Percentiles rank a stretch among this genome's conserved stretches.
phyloP scores from a whole-genome alignment of 2,888 invertebrate species.

The Sclerodermus sp. region DNA sequence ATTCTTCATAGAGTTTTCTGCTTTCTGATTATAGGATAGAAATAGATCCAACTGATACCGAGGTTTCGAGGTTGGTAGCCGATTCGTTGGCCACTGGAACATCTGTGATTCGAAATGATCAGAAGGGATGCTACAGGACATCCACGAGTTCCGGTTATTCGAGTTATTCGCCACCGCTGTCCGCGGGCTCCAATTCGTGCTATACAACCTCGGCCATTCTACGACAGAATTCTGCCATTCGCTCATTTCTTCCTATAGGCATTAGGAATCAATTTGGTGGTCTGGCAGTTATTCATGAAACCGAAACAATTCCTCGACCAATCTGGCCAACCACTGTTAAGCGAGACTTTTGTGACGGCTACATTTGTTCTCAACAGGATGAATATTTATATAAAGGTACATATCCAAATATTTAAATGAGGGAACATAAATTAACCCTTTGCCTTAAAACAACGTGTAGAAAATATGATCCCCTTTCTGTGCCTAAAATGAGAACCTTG shows the following conservation, averaged over 20 bases:
- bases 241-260: slow-evolving; percentile 12
- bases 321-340: slow-evolving; percentile 38
- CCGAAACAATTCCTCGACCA: slow-evolving; percentile 44
- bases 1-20: too few relatives aligned
- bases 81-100: slow-evolving; percentile 22
- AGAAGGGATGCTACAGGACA: slow-evolving; percentile 42
- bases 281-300: slow-evolving; percentile 45
- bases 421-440: too few relatives aligned
- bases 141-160: slow-evolving; percentile 49
- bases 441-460: too few relatives aligned
- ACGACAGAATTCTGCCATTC: slow-evolving; percentile 17
- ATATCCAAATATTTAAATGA: too few relatives aligned
- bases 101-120: slow-evolving; percentile 20
- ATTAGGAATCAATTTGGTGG: slow-evolving; percentile 27
- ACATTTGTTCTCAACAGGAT: slow-evolving; percentile 2
- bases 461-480: too few relatives aligned
- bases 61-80: slow-evolving; percentile 36
- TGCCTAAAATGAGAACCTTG: too few relatives aligned
- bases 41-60: slow-evolving; percentile 40
- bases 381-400: too few relatives aligned
- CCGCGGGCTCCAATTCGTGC: slow-evolving; percentile 37
- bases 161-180: slow-evolving; percentile 45
- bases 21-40: slow-evolving; percentile 39
- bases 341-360: slow-evolving; percentile 20
- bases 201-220: slow-evolving; percentile 24